These are phyloP conservation scores for Stichodactyla helianthus DNA, from an alignment of 64 coral and sea anemone species.

Conservation along the genomic window DNA sequence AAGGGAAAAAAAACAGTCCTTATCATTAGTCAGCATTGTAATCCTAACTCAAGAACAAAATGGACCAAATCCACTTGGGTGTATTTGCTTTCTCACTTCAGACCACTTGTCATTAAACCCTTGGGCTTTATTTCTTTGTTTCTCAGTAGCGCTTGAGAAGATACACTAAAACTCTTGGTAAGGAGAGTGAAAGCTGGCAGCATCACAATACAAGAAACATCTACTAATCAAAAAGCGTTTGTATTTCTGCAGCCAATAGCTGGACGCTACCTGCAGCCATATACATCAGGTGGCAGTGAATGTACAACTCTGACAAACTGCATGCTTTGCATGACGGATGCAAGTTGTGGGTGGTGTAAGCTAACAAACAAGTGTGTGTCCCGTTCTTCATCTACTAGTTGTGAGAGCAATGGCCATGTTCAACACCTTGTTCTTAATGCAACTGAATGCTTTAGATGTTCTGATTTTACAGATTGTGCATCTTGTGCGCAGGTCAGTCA, in stretches of 20 bases:
- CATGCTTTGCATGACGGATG: conserved; percentile 79
- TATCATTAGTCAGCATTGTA: no score
- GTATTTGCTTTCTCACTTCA: no score
- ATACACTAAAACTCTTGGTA: no score
- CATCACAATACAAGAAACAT: no score
- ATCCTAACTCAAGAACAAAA: no score
- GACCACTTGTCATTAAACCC: no score
- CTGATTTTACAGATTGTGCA: conserved; percentile 63
- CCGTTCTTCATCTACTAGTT: conserved; percentile 21
- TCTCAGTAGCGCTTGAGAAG: no score
- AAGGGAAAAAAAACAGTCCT: no score
- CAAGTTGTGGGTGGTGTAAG: conserved; percentile 86
- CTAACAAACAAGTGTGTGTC: conserved; percentile 25
- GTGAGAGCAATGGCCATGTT: conserved; percentile 28
- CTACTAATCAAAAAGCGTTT: background rate
- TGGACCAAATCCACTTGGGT: no score
- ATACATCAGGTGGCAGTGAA: conserved; percentile 9
- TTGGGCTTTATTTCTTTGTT: no score
- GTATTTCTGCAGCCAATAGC: background rate
- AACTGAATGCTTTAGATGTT: conserved; percentile 64
- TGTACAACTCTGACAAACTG: conserved; percentile 55
- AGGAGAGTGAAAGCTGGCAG: background rate
- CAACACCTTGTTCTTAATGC: conserved; percentile 64
- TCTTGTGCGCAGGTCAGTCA: conserved; percentile 57
- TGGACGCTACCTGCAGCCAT: conserved; percentile 34